Evolutionary conservation across 2,113 vertebrate genomes (phyloP).

Genomic region (Tauraco erythrolophus): DNA sequence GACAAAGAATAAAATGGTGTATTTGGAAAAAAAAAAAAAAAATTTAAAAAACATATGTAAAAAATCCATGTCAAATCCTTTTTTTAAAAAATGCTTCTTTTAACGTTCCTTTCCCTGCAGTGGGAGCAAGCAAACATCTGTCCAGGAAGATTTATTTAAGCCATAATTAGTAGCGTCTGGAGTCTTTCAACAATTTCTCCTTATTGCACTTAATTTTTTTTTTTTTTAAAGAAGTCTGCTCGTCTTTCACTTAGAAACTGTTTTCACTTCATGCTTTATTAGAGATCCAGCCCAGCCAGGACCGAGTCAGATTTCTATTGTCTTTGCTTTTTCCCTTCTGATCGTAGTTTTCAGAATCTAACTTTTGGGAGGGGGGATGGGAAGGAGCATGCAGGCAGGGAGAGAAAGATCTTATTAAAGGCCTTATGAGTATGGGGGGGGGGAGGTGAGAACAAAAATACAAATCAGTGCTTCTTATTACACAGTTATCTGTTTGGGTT

Average conservation of each 20-base stretch:
- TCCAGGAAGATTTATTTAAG: conserved; percentile 87
- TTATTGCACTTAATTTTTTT: conserved; percentile 68
- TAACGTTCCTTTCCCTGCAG: conserved; percentile 74
- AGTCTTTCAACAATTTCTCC: conserved; percentile 84
- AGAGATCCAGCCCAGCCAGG: conserved; percentile 18
- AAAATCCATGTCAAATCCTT: conserved; percentile 61
- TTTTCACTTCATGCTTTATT: conserved; percentile 65
- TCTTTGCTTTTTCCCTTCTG: conserved; percentile 38
- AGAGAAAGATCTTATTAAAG: not conserved
- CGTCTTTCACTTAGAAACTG: conserved; percentile 57
- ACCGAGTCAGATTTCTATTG: conserved; percentile 65
- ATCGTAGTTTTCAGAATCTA: conserved; percentile 65
- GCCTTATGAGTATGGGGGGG: not conserved
- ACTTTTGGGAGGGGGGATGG: conserved; percentile 46
- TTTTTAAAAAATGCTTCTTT: conserved; percentile 80
- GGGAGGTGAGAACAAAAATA: not conserved
- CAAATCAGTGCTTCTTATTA: not conserved
- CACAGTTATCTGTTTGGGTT: conserved; percentile 45
- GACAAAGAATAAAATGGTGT: conserved; percentile 88
- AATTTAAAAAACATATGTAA: conserved; percentile 77
- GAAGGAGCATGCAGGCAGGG: not conserved
- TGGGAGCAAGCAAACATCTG: conserved; percentile 77
- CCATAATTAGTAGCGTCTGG: conserved; percentile 95
- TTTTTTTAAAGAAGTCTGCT: conserved; percentile 24
- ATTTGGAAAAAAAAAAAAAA: conserved; percentile 54